These are phyloP conservation scores for Spheniscus humboldti DNA, from an alignment of 2,797 vertebrate genomes.

Conservation along the genomic window DNA sequence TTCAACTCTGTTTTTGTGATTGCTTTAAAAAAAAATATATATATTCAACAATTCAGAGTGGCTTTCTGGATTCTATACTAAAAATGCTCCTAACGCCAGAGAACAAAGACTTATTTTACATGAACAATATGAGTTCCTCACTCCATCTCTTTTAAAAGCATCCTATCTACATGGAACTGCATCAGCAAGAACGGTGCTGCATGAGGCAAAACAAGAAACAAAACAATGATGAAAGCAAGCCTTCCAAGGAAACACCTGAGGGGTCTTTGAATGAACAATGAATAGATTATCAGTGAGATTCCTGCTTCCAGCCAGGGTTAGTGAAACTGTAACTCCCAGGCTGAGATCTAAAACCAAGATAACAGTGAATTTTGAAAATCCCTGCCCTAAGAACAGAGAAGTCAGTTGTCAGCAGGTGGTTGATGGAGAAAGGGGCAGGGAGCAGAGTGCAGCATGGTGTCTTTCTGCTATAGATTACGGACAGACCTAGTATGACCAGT, in stretches of 20 bases:
- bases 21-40: neutral
- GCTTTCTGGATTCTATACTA: neutral
- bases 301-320: neutral
- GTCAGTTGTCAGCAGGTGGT: neutral
- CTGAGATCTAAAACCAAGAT: neutral
- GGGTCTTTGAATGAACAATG: neutral
- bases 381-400: neutral
- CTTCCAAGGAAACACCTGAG: neutral
- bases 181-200: neutral
- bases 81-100: neutral
- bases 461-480: neutral
- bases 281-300: neutral
- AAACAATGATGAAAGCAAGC: neutral
- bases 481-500: no score
- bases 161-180: neutral
- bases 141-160: neutral
- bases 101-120: neutral
- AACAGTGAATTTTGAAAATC: neutral
- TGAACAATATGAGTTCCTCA: neutral
- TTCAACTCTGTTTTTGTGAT: neutral
- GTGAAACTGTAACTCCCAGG: neutral
- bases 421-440: neutral
- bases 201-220: neutral
- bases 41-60: neutral
- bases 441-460: neutral